phyloP scores from a whole-genome alignment of 2,113 vertebrate genomes.

The Pseudopipra pipra region DNA sequence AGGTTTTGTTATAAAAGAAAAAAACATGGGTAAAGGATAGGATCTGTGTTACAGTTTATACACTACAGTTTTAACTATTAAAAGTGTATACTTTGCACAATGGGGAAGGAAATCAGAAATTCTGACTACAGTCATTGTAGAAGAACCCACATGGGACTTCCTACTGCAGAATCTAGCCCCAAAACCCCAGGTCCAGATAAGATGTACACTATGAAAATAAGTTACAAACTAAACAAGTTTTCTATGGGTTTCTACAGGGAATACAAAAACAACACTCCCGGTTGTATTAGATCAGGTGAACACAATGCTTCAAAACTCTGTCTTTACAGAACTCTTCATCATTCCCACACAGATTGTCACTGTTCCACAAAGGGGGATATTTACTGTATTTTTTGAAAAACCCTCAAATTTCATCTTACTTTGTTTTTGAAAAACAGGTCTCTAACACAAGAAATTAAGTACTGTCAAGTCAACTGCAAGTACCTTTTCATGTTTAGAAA shows the following conservation, averaged over 20 bases:
- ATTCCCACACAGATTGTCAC: fast-evolving
- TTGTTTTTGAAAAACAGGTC: neutral
- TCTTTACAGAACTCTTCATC: neutral
- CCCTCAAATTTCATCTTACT: neutral
- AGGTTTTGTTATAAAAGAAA: neutral
- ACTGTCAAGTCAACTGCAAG: neutral
- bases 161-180: neutral
- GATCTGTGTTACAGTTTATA: neutral
- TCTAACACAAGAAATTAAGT: neutral
- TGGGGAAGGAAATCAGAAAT: neutral
- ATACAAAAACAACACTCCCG: neutral
- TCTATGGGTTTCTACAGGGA: neutral
- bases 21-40: neutral
- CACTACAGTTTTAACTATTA: neutral
- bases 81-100: neutral
- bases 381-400: neutral
- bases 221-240: neutral
- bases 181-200: neutral
- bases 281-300: neutral
- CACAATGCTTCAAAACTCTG: neutral
- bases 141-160: neutral
- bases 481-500: neutral
- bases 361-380: neutral
- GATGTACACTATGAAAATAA: neutral
- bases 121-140: neutral